These are phyloP conservation scores for Phengaris arion DNA, from an alignment of 2,888 invertebrate species.

Conservation along the genomic window DNA sequence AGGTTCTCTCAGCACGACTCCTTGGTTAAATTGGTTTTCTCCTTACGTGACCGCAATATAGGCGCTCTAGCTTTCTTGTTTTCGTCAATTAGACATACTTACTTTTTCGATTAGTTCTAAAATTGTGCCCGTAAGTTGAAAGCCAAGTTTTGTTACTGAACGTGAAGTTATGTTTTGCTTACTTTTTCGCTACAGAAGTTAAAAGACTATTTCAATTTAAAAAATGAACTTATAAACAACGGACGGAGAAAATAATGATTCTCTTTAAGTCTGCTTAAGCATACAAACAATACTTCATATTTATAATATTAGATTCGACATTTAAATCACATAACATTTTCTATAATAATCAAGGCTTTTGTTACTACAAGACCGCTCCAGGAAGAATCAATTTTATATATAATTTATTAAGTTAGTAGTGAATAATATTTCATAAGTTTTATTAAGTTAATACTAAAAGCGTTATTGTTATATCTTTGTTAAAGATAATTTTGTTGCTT, in stretches of 20 bases:
- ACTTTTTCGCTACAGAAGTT: neutral
- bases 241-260: no score
- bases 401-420: no score
- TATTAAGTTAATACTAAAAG: neutral
- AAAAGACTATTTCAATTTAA: neutral
- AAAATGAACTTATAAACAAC: no score
- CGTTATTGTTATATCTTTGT: neutral
- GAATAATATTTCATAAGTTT: neutral
- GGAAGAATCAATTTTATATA: neutral
- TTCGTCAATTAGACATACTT: neutral
- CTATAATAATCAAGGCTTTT: no score
- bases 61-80: neutral
- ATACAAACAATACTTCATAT: no score
- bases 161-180: neutral
- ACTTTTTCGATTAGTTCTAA: no score
- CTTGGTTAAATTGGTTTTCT: neutral
- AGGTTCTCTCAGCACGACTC: constrained; percentile 3
- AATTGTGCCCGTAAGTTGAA: neutral
- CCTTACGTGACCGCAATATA: neutral
- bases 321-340: no score
- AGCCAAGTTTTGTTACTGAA: neutral
- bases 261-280: no score
- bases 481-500: constrained; percentile 7
- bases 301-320: no score
- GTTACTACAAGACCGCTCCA: no score